Base-by-base conservation (phyloP, 2,888 invertebrate genomes). In the Cephalotes varians region DNA sequence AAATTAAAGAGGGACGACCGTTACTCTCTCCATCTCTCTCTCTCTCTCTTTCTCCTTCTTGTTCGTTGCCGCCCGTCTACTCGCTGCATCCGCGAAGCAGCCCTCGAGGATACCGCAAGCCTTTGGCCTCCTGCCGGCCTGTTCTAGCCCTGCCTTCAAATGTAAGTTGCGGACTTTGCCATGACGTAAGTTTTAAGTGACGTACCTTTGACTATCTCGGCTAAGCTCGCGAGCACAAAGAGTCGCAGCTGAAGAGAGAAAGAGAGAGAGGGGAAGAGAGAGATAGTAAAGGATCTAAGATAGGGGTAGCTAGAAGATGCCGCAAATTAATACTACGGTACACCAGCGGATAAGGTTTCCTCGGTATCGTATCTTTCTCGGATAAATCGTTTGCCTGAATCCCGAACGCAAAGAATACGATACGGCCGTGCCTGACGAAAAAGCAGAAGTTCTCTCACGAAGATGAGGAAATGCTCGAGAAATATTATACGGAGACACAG, bases 1-100 rank as follows among this genome's bases (percentile, higher is more conserved):
- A 90, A 92, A 93, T 93, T 93, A 93, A 92, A 92, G 92, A 91
- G 92, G 91, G 92, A 89, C 92, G 87, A 90, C 89, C 88, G 72
- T 82, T 79, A 85, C n/a, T 44, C 81, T 64, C 67, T 47, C 56
- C 64, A 40, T 47, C 28, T 31, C 44, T 40, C 56, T 69, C 49
- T 47, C 21, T 37, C 44, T 51, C 62, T 51, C 34, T 74, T 58
- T 69, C 44, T 54, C 31, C 6, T 12, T 79, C 76, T 81, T 71
- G 44, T 28, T 51, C 37, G 64, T 64, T 83, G 65, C 44, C 51
- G 10, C 71, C 31, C 12, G 56, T 65, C 44, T 73, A 65, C 51
- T 51, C 21, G 10, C 49, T 60, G 49, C 54, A 64, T 74, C 21
- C 47, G 28, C 54, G 81, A 58, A 34, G 64, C 76, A 76, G 21